Conservation (phyloP, 2,888 invertebrate species). For the Peribatodes rhomboidaria region DNA sequence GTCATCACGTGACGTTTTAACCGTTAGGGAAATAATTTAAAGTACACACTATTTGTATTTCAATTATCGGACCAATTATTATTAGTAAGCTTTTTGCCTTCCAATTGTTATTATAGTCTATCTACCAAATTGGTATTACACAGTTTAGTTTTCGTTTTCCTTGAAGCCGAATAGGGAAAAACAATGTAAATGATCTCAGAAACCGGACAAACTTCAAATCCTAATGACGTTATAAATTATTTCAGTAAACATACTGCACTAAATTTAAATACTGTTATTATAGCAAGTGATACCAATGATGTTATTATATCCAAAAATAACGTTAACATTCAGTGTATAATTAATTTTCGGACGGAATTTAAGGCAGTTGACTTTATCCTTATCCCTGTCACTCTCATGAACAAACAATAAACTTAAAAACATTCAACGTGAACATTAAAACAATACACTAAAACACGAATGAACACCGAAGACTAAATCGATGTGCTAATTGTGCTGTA, state of each 20-base stretch:
- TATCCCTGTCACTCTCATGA: not conserved
- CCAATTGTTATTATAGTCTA: not conserved
- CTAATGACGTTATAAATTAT: not conserved
- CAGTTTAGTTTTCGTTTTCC: conserved; percentile 2
- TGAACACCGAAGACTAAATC: not conserved
- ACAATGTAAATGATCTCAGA: conserved; percentile 1
- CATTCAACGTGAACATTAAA: not conserved
- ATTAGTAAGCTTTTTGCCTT: not conserved
- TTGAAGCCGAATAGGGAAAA: conserved; percentile 4
- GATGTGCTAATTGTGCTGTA: not conserved
- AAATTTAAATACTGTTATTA: not conserved
- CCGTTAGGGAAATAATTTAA: not conserved
- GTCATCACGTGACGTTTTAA: not conserved
- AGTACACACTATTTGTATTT: not conserved
- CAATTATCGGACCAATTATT: not conserved
- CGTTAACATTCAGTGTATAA: no score
- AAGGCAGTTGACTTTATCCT: not conserved
- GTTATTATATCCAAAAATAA: no score
- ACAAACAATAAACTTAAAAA: no score
- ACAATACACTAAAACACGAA: not conserved
- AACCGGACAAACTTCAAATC: not conserved
- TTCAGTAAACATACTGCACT: not conserved
- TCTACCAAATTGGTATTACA: not conserved
- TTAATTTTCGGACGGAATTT: no score
- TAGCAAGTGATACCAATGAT: not conserved